Conservation (phyloP, 2,797 vertebrate genomes). For the Acipenser oxyrinchus region DNA sequence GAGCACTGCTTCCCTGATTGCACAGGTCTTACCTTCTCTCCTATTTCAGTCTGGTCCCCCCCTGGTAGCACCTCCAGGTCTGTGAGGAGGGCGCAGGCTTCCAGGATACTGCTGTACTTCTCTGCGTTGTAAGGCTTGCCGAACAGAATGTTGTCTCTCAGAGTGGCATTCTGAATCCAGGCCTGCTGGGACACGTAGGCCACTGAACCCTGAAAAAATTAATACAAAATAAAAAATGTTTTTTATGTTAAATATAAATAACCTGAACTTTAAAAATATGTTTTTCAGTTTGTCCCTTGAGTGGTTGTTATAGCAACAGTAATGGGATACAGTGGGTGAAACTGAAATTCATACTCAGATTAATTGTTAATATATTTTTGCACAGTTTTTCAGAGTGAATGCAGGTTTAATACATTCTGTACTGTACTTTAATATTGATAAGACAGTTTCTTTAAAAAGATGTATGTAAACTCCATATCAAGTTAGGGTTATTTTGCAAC, state of each 20-base stretch:
- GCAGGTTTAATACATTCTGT: too few relatives aligned
- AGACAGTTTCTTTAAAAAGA: too few relatives aligned
- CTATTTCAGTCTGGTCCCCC: slow-evolving; percentile 90
- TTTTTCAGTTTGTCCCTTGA: too few relatives aligned
- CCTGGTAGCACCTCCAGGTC: slow-evolving; percentile 89
- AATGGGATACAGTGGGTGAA: too few relatives aligned
- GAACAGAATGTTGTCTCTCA: slow-evolving; percentile 92
- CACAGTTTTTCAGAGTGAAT: too few relatives aligned
- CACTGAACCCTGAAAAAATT: slow-evolving; percentile 72
- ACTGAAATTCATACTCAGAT: too few relatives aligned
- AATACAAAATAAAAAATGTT: background rate
- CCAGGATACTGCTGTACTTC: slow-evolving; percentile 72
- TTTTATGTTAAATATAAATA: background rate
- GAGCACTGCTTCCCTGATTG: background rate
- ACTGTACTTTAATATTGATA: too few relatives aligned
- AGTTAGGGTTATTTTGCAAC: too few relatives aligned
- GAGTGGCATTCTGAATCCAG: slow-evolving; percentile 90
- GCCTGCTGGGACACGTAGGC: slow-evolving; percentile 95
- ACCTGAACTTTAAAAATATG: background rate
- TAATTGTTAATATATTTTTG: too few relatives aligned
- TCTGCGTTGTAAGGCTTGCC: slow-evolving; percentile 66
- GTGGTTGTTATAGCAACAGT: too few relatives aligned
- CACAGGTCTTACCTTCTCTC: slow-evolving; percentile 76
- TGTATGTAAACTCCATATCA: too few relatives aligned
- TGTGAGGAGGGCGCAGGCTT: slow-evolving; percentile 79